Evolutionary conservation across 2,797 vertebrate species (phyloP), one percentile per base, ranked within the genome.

Genomic region (Enteromius viviparus): DNA sequence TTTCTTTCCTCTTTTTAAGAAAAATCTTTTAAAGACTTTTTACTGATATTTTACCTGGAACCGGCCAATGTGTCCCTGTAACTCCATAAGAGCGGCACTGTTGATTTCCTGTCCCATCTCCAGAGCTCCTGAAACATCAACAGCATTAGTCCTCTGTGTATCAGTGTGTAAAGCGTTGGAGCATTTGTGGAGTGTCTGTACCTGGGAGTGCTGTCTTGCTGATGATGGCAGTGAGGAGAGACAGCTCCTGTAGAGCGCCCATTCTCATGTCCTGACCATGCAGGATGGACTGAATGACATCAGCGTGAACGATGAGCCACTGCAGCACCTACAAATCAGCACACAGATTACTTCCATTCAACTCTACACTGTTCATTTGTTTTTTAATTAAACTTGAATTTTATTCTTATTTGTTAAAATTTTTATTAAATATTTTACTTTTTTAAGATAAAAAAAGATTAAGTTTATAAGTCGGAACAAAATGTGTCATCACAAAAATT

Each of bases 151-250:
- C 17, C n/a, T 11, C 11, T 11, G 53, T 51, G 17, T 65, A 60
- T 34, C 21, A 40, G 49, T 68, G 1, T n/a, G 6, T 11, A 23
- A 34, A 49, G 42, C 3, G 26, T 37, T 49, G 71, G 17, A 15
- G 11, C 26, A 29, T 34, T 10, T 58, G 71, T 58, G 40, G 5
- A 58, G 65, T 19, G 17, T 49, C 66, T 21, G 53, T 87, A 99
- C 98, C 97, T 92, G 98, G 98, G 85, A 99, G 92, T 74, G 97
- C 98, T 0, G 97, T 97, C 91, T 99, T 99, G 92, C 98, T 99
- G 92, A 99, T 98, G 89, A 99, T 97, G 78, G 96, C 97, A 0
- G 97, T 99, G 9, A 99, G 94, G 83, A 95, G 89, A 34, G 97
- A 97, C 84, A 99, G 89, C 80, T 99, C 97, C 93, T 97, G 96